A percentile compares a stretch with the other conserved stretches of the same genome.
phyloP scores from a whole-genome alignment of 1,140 invertebrate genomes.

The Papilio dardanus region DNA sequence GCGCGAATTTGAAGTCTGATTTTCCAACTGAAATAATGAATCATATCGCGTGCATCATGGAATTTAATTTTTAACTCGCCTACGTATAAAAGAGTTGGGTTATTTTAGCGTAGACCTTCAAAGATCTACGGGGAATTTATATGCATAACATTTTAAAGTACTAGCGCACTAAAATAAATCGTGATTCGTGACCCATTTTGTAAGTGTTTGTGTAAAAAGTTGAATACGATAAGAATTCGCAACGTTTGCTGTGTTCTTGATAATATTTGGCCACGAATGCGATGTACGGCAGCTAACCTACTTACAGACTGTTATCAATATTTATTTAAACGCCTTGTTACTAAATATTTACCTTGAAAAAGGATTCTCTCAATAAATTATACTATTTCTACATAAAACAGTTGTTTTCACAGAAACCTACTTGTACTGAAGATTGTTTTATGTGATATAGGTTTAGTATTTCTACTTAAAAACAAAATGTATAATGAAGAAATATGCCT shows the following conservation, averaged over 20 bases:
- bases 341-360: slow-evolving; percentile 54
- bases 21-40: slow-evolving; percentile 69
- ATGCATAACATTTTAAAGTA: slow-evolving; percentile 45
- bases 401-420: neutral
- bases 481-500: neutral
- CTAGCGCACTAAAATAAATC: slow-evolving; percentile 61
- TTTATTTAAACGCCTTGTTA: slow-evolving; percentile 73
- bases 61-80: slow-evolving; percentile 63
- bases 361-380: neutral
- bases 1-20: slow-evolving; percentile 68
- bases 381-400: slow-evolving; percentile 3
- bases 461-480: neutral
- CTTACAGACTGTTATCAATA: slow-evolving; percentile 71
- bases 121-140: slow-evolving; percentile 57
- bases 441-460: neutral
- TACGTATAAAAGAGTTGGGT: slow-evolving; percentile 55
- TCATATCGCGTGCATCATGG: slow-evolving; percentile 66
- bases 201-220: slow-evolving; percentile 70
- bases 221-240: slow-evolving; percentile 75
- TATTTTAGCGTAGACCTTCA: slow-evolving; percentile 52
- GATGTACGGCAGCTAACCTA: slow-evolving; percentile 77
- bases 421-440: neutral
- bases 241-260: slow-evolving; percentile 69
- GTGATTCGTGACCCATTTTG: slow-evolving; percentile 75
- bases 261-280: slow-evolving; percentile 74